A percentile compares a stretch with the other conserved stretches of the same genome.
These are phyloP conservation scores for Mechanitis messenoides DNA, from an alignment of 2,888 invertebrate species.

Conservation along the genomic window DNA sequence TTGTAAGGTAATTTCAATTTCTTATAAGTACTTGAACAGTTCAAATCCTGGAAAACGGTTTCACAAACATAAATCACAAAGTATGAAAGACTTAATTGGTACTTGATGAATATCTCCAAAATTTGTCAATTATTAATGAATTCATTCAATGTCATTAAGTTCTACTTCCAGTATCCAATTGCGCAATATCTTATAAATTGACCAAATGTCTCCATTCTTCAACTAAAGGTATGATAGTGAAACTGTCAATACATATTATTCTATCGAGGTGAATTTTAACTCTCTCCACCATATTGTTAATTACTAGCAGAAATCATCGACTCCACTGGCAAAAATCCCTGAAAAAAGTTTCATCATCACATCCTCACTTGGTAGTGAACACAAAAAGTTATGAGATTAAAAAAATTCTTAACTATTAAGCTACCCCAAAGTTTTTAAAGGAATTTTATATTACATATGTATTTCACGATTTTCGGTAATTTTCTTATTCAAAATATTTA, in stretches of 20 bases:
- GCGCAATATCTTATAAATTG: constrained; percentile 41
- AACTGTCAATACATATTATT: constrained; percentile 1
- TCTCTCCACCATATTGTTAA: no score
- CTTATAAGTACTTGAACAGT: neutral
- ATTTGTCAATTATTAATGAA: constrained; percentile 26
- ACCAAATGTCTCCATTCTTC: constrained; percentile 42
- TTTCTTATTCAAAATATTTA: no score
- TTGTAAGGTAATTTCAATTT: no score
- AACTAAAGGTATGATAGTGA: constrained; percentile 8
- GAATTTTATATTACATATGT: no score
- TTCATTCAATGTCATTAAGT: constrained; percentile 36
- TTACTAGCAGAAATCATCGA: no score
- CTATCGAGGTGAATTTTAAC: neutral
- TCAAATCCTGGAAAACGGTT: constrained; percentile 4
- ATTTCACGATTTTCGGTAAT: no score
- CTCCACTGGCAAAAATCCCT: no score
- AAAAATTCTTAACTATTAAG: no score
- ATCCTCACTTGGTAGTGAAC: no score
- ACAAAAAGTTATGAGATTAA: no score
- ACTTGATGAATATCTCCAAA: constrained; percentile 10
- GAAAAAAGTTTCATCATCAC: no score
- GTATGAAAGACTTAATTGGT: constrained; percentile 9
- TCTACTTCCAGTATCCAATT: constrained; percentile 34
- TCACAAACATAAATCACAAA: neutral
- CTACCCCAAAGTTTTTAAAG: no score